These are phyloP conservation scores for Omphaloscelis lunosa DNA, from an alignment of 2,888 invertebrate species.

Conservation along the genomic window DNA sequence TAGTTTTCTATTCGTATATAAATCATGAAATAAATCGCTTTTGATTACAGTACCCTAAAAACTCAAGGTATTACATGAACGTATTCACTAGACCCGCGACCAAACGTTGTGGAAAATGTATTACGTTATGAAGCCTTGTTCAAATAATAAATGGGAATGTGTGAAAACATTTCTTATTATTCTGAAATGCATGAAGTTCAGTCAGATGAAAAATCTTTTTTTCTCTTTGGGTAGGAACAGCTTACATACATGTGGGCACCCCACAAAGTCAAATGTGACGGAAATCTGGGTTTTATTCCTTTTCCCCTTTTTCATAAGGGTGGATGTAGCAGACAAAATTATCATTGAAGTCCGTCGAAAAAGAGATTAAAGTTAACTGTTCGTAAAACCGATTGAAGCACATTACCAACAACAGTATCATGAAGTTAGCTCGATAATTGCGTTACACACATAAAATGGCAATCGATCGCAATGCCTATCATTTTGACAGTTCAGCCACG, in stretches of 20 bases:
- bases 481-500: no score
- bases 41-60: constrained; percentile 42
- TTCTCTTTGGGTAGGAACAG: not conserved
- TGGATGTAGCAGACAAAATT: no score
- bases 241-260: not conserved
- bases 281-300: no score
- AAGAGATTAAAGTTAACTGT: not conserved
- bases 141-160: constrained; percentile 56
- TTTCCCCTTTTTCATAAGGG: no score
- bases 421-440: no score
- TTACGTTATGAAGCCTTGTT: constrained; percentile 58
- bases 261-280: not conserved
- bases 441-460: no score
- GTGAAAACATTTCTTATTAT: constrained; percentile 56
- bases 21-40: not conserved
- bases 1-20: not conserved
- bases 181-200: constrained; percentile 37
- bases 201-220: constrained; percentile 1
- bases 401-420: not conserved
- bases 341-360: not conserved
- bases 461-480: no score
- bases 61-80: constrained; percentile 37
- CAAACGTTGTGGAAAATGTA: constrained; percentile 61
- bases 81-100: constrained; percentile 41
- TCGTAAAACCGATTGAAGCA: not conserved